Evolutionary conservation across 1,140 invertebrate genomes (phyloP).

Genomic region (Pemphigus obesinymphae): DNA sequence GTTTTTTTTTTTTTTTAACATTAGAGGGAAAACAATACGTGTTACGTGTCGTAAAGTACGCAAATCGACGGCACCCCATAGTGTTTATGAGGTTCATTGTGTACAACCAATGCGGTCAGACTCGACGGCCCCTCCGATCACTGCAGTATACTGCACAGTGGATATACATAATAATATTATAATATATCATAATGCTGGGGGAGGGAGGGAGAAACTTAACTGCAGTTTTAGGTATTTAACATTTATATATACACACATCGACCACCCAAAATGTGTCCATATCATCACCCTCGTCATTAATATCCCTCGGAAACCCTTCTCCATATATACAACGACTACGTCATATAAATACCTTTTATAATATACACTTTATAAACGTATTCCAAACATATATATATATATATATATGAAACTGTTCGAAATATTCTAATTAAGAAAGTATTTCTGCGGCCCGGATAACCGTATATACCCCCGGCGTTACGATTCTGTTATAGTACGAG

Average conservation of each 20-base stretch:
- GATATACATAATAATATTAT: not conserved
- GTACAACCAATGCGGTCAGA: not conserved
- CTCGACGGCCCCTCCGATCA: not conserved
- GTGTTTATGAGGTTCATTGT: not conserved
- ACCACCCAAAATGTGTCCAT: slow-evolving; percentile 2
- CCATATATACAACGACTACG: not conserved
- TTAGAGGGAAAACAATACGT: no score
- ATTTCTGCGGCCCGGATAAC: no score
- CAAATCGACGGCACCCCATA: not conserved
- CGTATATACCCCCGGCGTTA: no score
- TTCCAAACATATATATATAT: no score
- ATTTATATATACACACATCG: not conserved
- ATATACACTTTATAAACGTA: no score
- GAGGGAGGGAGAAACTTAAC: no score
- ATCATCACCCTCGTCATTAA: not conserved
- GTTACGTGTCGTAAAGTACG: not conserved
- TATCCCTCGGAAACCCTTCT: not conserved
- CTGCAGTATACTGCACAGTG: not conserved
- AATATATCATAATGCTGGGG: no score
- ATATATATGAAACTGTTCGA: no score
- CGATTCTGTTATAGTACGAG: no score
- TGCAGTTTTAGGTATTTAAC: no score
- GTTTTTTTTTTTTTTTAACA: no score
- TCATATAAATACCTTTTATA: not conserved
- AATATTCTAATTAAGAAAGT: no score